Evolutionary conservation across 2,113 vertebrate species (phyloP), one percentile per base, ranked within the genome.

Genomic region (Apeltes quadracus): DNA sequence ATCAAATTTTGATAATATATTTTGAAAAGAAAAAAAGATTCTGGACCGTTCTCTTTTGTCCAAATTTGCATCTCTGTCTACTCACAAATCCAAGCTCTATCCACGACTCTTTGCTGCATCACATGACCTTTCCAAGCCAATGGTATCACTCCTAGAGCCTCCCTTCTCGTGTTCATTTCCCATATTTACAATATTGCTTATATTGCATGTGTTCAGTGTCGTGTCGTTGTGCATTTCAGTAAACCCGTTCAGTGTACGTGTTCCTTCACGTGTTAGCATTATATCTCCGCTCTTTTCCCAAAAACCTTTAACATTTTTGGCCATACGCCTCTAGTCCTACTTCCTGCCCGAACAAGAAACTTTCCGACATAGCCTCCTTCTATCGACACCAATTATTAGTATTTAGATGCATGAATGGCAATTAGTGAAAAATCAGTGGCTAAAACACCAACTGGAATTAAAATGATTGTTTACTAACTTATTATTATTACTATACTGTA

Each of bases 81-180:
- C 50, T 43, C 61, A 23, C 61, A 39, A 75, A 75, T 96, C 89
- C 95, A 93, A 95, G 89, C 92, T 92, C 90, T 84, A 84, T 93
- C 92, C 82, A 73, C 81, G 78, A 90, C 74, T 89, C 90, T 92
- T 90, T 88, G 91, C 92, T 88, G 91, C 87, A 94, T 93, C 92
- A 91, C 92, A 93, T 83, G 92, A 94, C 93, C 92, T 93, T 89
- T 81, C 92, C 90, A 83, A 94, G 94, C 94, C 92, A 93, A 91
- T 88, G 90, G 89, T 91, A 90, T 92, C 91, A 90, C 88, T 90
- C 92, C 92, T 89, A 81, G 93, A 93, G 91, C 90, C 82, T 85
- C 88, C 90, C 84, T 58, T 87, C 83, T 88, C 81, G 69, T 88
- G 79, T 88, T 84, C 2, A 84, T 82, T 73, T 87, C 91, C 90